These are phyloP conservation scores for Mayetiola destructor DNA, from an alignment of 2,888 invertebrate species.

Conservation along the genomic window DNA sequence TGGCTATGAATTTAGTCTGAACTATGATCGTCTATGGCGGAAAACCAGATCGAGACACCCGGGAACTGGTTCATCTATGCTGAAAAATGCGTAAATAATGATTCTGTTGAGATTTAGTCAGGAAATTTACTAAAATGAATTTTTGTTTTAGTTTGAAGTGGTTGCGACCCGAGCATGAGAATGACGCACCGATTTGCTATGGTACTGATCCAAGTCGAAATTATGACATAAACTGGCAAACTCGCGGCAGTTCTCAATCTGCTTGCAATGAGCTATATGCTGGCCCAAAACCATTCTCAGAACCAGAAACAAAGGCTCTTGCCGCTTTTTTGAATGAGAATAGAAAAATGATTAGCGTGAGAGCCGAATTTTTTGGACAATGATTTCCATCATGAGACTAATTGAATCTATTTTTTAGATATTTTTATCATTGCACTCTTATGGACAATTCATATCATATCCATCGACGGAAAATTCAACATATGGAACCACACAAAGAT, in stretches of 20 bases:
- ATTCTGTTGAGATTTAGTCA: neutral
- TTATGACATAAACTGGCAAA: slow-evolving; percentile 60
- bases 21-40: slow-evolving; percentile 60
- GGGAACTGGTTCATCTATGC: neutral
- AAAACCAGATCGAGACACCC: slow-evolving; percentile 53
- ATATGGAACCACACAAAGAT: slow-evolving; percentile 25
- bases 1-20: slow-evolving; percentile 60
- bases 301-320: slow-evolving; percentile 57
- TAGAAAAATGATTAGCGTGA: slow-evolving; percentile 45
- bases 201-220: slow-evolving; percentile 69
- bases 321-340: slow-evolving; percentile 45
- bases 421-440: slow-evolving; percentile 50
- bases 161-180: neutral
- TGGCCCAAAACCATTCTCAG: slow-evolving; percentile 58
- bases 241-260: slow-evolving; percentile 53
- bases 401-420: slow-evolving; percentile 34
- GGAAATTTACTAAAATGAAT: neutral
- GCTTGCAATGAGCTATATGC: slow-evolving; percentile 62
- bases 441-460: slow-evolving; percentile 53
- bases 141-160: slow-evolving; percentile 11
- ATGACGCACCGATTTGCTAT: slow-evolving; percentile 37
- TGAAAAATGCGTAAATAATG: slow-evolving; percentile 14
- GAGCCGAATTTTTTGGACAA: neutral
- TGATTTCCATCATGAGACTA: neutral
- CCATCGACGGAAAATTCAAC: slow-evolving; percentile 35